Percentiles rank a stretch among this genome's conserved stretches.
Evolutionary conservation across 2,888 invertebrate species (phyloP).

Genomic region (Nowickia ferox): DNA sequence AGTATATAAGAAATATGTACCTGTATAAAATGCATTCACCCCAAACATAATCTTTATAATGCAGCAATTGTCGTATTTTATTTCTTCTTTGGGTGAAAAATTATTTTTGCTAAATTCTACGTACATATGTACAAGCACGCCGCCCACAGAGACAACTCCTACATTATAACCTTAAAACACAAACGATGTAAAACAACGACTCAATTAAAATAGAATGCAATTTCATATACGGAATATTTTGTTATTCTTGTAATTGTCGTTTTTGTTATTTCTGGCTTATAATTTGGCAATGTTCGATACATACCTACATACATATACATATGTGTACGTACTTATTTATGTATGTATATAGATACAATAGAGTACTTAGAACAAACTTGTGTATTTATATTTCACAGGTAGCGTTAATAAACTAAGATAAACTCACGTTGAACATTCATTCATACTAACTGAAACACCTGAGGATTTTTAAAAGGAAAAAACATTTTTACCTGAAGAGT

Average conservation of each 20-base stretch:
- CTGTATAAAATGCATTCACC: constrained; percentile 7
- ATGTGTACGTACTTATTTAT: neutral
- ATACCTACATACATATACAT: neutral
- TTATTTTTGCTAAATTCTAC: constrained; percentile 1
- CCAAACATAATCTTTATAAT: neutral
- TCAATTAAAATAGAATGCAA: constrained; percentile 62
- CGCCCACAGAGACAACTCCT: constrained; percentile 64
- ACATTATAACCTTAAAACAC: constrained; percentile 68
- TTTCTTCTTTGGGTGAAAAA: neutral
- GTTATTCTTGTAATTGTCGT: neutral
- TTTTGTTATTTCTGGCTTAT: constrained; percentile 3
- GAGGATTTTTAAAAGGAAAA: constrained; percentile 57
- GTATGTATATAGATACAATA: neutral
- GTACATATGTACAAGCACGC: constrained; percentile 10
- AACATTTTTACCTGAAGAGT: constrained; percentile 47
- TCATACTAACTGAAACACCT: constrained; percentile 55
- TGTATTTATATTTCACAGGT: constrained; percentile 26
- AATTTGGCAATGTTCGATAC: constrained; percentile 15
- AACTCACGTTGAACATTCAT: constrained; percentile 6
- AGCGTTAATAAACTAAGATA: constrained; percentile 29
- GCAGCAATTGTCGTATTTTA: neutral
- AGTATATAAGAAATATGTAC: constrained; percentile 4
- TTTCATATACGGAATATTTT: constrained; percentile 30
- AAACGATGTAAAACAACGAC: constrained; percentile 39
- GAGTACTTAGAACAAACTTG: constrained; percentile 27